Conservation (phyloP, 2,113 vertebrate genomes). For the Podarcis cretensis region DNA sequence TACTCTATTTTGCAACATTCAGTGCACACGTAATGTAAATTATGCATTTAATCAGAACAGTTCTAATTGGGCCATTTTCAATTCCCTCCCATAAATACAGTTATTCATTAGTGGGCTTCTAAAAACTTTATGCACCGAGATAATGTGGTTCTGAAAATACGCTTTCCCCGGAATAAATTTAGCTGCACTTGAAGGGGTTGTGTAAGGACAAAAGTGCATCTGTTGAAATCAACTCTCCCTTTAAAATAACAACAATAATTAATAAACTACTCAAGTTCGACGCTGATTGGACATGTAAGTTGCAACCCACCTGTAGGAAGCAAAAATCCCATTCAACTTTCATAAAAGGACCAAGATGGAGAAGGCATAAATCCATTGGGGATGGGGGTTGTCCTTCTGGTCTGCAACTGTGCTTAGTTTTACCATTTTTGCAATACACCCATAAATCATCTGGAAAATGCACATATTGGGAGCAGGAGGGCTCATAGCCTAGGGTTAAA, state of each 20-base stretch:
- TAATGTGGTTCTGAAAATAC: slow-evolving; percentile 46
- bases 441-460: not conserved
- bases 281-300: not conserved
- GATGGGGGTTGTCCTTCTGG: no score
- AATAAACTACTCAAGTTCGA: slow-evolving; percentile 40
- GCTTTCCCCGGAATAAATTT: slow-evolving; percentile 33
- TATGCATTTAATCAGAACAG: slow-evolving; percentile 73
- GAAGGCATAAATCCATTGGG: not conserved
- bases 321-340: not conserved
- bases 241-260: slow-evolving; percentile 38
- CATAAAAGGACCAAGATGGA: not conserved
- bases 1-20: slow-evolving; percentile 71
- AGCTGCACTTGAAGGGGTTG: slow-evolving; percentile 37
- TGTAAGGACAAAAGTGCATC: slow-evolving; percentile 43
- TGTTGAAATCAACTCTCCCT: slow-evolving; percentile 11
- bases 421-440: not conserved
- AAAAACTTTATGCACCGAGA: slow-evolving; percentile 44
- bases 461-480: not conserved
- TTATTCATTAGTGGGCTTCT: slow-evolving; percentile 59
- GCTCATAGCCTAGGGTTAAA: not conserved
- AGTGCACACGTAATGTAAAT: slow-evolving; percentile 73
- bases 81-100: slow-evolving; percentile 65
- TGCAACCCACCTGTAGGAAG: not conserved
- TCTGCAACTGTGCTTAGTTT: not conserved
- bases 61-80: slow-evolving; percentile 65